Base-by-base conservation (phyloP, 2,888 invertebrate species). In the Encarsia formosa region DNA sequence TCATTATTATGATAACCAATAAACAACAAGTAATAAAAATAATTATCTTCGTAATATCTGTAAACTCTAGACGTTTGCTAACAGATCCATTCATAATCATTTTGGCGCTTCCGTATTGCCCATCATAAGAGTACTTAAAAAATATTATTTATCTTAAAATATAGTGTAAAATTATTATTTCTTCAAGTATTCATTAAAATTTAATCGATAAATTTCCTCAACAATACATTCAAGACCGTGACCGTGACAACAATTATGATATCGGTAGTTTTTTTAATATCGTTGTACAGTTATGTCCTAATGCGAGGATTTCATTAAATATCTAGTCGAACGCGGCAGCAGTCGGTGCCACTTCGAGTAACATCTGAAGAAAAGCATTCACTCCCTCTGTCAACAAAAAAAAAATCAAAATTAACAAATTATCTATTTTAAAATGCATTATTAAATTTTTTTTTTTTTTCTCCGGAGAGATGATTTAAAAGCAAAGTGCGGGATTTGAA, bases 331-430 rank as follows among this genome's bases (percentile, higher is more conserved):
- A 70, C 77, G 84, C 86, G 59, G 86, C 84, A 63, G 89, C 86
- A 55, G 92, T 92, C 65, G 93, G 92, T 65, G 91, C 92, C 70
- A 93, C 92, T 76, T 93, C 91, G 73, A 93, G 79, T 69, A 88
- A 79, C 81, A 91, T 85, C 80, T 93, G 93, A 70, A 91, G 82
- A 78, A 91, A 91, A 66, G 90, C 85, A 61, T 92, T 93, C 63
- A 92, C 83, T 74, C 87, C 88, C 77, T 89, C 93, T 93, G 82
- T 19, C 79, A 79, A 60, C 24, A 50, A 11, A 55, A 34, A 19
- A 42, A n/a, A n/a, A n/a, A n/a, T n/a, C n/a, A n/a, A n/a, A n/a
- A 29, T 18, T 13, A 11, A 39, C n/a, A n/a, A n/a, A n/a, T n/a
- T n/a, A n/a, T n/a, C n/a, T n/a, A n/a, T n/a, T n/a, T n/a, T n/a